Conservation (phyloP, 2,113 vertebrate genomes). For the Gambusia holbrooki region DNA sequence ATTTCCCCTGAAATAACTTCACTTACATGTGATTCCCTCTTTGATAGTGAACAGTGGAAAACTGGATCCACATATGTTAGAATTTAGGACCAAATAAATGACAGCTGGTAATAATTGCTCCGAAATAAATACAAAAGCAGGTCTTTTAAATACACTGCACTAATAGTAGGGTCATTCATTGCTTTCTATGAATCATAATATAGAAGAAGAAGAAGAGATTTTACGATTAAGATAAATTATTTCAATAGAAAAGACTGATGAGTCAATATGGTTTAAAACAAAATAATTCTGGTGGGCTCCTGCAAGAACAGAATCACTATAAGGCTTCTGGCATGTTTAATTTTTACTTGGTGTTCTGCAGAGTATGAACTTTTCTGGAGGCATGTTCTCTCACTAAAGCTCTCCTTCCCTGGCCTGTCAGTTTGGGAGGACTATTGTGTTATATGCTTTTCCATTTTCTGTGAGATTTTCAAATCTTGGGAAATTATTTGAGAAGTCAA, state of each 20-base stretch:
- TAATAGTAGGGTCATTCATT: not conserved
- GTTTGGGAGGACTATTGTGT: no score
- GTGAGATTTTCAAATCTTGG: no score
- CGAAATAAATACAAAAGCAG: not conserved
- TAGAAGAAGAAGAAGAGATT: not conserved
- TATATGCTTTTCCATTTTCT: no score
- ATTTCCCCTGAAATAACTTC: conserved; percentile 12
- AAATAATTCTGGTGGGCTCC: not conserved
- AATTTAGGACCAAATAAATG: not conserved
- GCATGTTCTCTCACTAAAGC: no score
- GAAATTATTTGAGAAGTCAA: no score
- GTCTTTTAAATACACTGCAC: no score
- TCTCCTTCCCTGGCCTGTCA: no score
- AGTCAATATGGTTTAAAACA: not conserved
- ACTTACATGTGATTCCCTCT: not conserved
- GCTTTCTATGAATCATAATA: not conserved
- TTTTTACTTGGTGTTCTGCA: not conserved
- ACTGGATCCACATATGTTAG: not conserved
- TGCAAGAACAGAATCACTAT: not conserved
- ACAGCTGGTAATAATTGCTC: not conserved
- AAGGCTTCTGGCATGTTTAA: not conserved
- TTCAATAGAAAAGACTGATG: not conserved
- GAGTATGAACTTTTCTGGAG: no score
- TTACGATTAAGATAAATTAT: not conserved
- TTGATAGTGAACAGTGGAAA: not conserved